These are phyloP conservation scores for Lagenorhynchus albirostris DNA, from an alignment of 2,113 vertebrate genomes.

Conservation along the genomic window DNA sequence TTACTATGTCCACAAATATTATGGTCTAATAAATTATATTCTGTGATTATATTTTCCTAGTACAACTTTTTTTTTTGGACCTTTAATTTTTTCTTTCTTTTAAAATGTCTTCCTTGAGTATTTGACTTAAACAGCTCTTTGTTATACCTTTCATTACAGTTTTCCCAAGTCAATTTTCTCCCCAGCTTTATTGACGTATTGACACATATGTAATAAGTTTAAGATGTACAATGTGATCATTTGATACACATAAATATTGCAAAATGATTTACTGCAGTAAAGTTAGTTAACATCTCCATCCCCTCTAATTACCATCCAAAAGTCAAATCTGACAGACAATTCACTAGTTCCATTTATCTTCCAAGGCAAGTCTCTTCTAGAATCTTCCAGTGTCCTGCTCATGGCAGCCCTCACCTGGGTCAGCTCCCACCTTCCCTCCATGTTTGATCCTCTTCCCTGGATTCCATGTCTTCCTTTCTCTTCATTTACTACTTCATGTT, in stretches of 20 bases:
- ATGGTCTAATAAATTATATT: background rate
- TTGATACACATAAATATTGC: background rate
- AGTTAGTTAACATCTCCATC: background rate
- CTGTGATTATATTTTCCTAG: background rate
- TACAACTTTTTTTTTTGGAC: background rate
- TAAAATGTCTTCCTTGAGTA: background rate
- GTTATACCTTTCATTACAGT: background rate
- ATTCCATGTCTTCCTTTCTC: background rate
- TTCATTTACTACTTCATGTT: background rate
- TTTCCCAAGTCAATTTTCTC: background rate
- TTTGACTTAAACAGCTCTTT: background rate
- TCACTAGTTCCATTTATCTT: background rate
- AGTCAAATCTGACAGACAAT: background rate
- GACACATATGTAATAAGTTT: background rate
- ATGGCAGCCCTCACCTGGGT: background rate
- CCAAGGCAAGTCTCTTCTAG: background rate
- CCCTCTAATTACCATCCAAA: background rate
- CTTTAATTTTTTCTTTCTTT: background rate
- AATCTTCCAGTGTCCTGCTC: background rate
- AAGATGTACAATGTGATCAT: background rate
- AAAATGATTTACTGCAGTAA: background rate
- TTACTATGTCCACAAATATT: background rate
- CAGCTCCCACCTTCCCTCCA: background rate
- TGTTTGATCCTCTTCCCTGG: background rate
- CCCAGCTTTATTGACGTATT: background rate